Evolutionary conservation across 2,113 vertebrate genomes (phyloP).

Genomic region (Corythornis madagascariensis): DNA sequence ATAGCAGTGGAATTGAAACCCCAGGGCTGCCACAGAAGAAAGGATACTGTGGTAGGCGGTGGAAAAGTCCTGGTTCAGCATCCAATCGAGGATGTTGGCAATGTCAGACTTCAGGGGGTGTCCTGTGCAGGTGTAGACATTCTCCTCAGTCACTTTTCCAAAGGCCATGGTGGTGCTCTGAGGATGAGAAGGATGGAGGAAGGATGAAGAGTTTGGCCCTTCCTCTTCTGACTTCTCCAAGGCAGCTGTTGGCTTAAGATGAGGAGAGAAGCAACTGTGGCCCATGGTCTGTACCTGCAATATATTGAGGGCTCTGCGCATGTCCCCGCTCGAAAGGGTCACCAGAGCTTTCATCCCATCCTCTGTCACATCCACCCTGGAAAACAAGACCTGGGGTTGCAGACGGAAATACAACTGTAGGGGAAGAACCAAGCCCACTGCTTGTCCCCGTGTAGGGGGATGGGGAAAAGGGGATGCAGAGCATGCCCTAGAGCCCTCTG

Average conservation of each 20-base stretch:
- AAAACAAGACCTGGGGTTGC: background rate
- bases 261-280: fast-evolving
- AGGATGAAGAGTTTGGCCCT: background rate
- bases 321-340: conserved; percentile 91
- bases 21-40: background rate
- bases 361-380: conserved; percentile 86
- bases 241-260: background rate
- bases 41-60: conserved; percentile 93
- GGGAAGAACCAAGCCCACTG: background rate
- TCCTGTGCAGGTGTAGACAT: conserved; percentile 93
- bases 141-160: conserved; percentile 89
- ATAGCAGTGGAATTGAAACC: background rate
- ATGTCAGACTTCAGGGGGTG: conserved; percentile 95
- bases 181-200: background rate
- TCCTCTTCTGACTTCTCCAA: background rate
- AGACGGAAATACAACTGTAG: fast-evolving
- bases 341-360: conserved; percentile 96
- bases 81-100: conserved; percentile 96
- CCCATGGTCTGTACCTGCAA: conserved; percentile 80
- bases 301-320: conserved; percentile 95
- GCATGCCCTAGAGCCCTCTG: fast-evolving
- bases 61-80: conserved; percentile 94
- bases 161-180: conserved; percentile 98
- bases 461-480: fast-evolving
- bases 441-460: background rate